Conservation (phyloP, 1,140 invertebrate genomes). For the Agrilus planipennis region DNA sequence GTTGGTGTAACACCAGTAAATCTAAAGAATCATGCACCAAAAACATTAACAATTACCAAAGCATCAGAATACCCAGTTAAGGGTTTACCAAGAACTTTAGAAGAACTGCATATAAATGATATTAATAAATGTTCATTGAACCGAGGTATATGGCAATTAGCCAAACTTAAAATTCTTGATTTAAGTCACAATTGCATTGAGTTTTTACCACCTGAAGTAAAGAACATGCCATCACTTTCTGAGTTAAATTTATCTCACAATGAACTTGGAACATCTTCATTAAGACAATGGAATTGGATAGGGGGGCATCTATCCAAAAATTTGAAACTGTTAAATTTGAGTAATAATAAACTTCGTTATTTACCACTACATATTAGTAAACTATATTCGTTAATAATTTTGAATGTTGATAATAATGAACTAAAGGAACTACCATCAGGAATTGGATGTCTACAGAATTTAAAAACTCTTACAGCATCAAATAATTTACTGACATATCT, state of each 20-base stretch:
- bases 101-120: conserved; percentile 43
- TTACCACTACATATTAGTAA: conserved; percentile 50
- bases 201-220: conserved; percentile 60
- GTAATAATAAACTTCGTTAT: conserved; percentile 44
- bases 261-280: conserved; percentile 41
- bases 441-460: conserved; percentile 24
- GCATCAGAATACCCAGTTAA: conserved; percentile 52
- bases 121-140: conserved; percentile 51
- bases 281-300: conserved; percentile 52
- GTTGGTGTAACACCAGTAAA: conserved; percentile 36
- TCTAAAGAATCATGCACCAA: conserved; percentile 33
- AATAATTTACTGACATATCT: conserved; percentile 45
- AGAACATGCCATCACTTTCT: conserved; percentile 48
- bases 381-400: conserved; percentile 40
- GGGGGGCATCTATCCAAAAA: conserved; percentile 33
- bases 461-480: conserved; percentile 27
- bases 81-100: conserved; percentile 53
- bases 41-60: conserved; percentile 47
- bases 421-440: conserved; percentile 38
- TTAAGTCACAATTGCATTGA: conserved; percentile 64
- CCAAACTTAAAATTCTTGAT: conserved; percentile 56
- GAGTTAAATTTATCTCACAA: conserved; percentile 63
- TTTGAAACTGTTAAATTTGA: conserved; percentile 45
- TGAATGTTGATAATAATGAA: conserved; percentile 43
- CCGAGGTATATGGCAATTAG: conserved; percentile 50